A percentile compares a stretch with the other conserved stretches of the same genome.
Conservation (phyloP, 2,113 vertebrate species). For the Odocoileus hemionus region DNA sequence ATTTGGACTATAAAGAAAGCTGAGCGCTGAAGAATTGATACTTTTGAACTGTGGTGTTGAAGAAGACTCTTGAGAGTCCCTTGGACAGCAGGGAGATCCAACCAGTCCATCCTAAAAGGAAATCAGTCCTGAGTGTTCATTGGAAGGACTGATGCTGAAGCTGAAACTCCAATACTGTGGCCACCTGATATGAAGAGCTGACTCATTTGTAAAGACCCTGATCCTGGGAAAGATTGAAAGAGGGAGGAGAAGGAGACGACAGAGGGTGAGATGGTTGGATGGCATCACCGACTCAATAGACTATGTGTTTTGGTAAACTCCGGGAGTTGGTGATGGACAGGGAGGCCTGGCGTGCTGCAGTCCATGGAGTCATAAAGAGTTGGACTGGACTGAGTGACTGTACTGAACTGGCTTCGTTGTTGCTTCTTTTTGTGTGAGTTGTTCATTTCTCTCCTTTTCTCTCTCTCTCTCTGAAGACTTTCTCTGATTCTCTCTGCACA, state of each 20-base stretch:
- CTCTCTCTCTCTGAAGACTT: not conserved
- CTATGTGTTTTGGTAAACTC: not conserved
- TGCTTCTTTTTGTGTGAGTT: not conserved
- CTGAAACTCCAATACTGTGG: not conserved
- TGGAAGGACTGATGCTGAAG: not conserved
- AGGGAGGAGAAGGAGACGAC: not conserved
- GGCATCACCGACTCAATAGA: not conserved
- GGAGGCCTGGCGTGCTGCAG: not conserved
- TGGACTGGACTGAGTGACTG: not conserved
- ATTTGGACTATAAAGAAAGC: not conserved
- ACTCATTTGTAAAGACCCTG: not conserved
- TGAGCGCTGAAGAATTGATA: not conserved
- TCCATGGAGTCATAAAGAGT: not conserved
- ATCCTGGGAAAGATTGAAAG: not conserved
- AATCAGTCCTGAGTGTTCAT: not conserved
- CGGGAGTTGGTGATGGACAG: not conserved
- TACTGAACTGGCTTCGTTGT: not conserved
- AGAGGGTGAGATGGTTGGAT: not conserved
- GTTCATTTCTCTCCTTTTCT: not conserved
- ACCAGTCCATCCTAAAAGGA: not conserved
- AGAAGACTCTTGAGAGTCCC: not conserved
- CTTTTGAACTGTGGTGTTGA: not conserved
- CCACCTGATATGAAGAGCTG: not conserved
- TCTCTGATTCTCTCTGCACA: not conserved
- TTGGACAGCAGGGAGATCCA: not conserved